phyloP scores from a whole-genome alignment of 64 coral and sea anemone genomes.

The Montipora sp. region DNA sequence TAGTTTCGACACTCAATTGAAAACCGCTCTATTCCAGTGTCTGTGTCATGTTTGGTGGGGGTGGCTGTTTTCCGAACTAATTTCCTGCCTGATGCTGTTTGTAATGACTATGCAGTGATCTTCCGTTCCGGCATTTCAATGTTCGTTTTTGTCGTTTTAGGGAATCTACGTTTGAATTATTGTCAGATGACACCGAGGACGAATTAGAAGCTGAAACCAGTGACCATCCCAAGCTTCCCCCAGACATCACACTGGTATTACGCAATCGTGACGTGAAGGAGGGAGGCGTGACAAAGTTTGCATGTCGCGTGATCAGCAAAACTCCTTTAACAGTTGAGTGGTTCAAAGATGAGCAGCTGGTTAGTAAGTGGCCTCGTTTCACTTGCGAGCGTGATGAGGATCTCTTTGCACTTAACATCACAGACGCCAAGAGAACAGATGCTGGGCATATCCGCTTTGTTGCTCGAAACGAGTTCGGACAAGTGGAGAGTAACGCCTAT shows the following conservation, averaged over 20 bases:
- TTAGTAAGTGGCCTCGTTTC: conserved; percentile 76
- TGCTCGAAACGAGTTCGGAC: conserved; percentile 79
- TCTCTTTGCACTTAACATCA: conserved; percentile 84
- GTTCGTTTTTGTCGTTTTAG: neutral
- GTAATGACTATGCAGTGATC: too few relatives aligned
- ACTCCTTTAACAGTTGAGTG: conserved; percentile 72
- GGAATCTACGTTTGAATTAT: conserved; percentile 84
- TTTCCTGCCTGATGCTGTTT: too few relatives aligned
- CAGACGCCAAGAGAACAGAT: conserved; percentile 74
- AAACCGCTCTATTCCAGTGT: too few relatives aligned
- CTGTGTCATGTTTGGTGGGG: too few relatives aligned
- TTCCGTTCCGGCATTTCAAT: neutral
- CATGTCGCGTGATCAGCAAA: conserved; percentile 88
- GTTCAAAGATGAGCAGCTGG: conserved; percentile 83
- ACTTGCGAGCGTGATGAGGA: conserved; percentile 90
- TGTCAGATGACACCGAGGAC: conserved; percentile 89
- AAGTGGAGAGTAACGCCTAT: conserved; percentile 87
- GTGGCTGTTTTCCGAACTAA: too few relatives aligned
- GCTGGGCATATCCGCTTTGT: conserved; percentile 85
- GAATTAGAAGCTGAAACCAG: conserved; percentile 64
- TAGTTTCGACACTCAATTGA: too few relatives aligned
- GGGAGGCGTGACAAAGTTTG: conserved; percentile 91
- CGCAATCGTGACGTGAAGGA: conserved; percentile 84
- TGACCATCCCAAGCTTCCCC: conserved; percentile 57
- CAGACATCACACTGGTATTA: conserved; percentile 92